These are phyloP conservation scores for Pelodytes ibericus DNA, from an alignment of 2,797 vertebrate species.

Conservation along the genomic window DNA sequence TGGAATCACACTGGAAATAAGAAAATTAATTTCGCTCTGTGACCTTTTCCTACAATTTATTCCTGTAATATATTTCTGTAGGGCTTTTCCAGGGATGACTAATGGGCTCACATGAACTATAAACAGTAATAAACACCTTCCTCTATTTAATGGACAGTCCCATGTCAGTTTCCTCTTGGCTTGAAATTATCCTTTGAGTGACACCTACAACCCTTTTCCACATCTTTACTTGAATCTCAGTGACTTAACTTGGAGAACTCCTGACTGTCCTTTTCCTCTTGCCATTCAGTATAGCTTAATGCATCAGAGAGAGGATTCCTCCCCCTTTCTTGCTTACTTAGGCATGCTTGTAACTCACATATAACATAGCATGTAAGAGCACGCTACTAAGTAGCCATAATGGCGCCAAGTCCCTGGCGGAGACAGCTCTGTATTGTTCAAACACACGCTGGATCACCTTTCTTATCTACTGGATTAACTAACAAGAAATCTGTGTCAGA, in stretches of 20 bases:
- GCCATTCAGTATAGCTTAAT: neutral
- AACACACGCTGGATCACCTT: conserved; percentile 39
- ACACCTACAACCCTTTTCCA: neutral
- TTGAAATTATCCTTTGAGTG: neutral
- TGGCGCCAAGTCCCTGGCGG: conserved; percentile 32
- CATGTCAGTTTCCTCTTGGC: neutral
- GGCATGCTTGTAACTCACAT: neutral
- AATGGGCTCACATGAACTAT: neutral
- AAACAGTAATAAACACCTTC: conserved; percentile 22
- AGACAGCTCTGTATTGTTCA: conserved; percentile 36
- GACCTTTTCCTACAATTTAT: conserved; percentile 1
- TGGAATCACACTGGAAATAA: neutral
- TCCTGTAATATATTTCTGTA: neutral
- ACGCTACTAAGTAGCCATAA: conserved; percentile 19
- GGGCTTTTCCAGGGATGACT: conserved; percentile 14
- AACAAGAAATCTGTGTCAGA: conserved; percentile 43
- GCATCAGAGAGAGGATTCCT: neutral
- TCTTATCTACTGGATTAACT: conserved; percentile 41
- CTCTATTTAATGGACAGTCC: neutral
- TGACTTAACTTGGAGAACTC: neutral
- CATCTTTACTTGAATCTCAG: neutral
- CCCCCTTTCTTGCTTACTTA: neutral
- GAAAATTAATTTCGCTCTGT: neutral
- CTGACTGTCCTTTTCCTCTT: neutral
- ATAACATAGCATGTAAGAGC: conserved; percentile 23